A percentile compares a stretch with the other conserved stretches of the same genome.
Conservation (phyloP, 2,888 invertebrate species). For the Masnerella sp. region DNA sequence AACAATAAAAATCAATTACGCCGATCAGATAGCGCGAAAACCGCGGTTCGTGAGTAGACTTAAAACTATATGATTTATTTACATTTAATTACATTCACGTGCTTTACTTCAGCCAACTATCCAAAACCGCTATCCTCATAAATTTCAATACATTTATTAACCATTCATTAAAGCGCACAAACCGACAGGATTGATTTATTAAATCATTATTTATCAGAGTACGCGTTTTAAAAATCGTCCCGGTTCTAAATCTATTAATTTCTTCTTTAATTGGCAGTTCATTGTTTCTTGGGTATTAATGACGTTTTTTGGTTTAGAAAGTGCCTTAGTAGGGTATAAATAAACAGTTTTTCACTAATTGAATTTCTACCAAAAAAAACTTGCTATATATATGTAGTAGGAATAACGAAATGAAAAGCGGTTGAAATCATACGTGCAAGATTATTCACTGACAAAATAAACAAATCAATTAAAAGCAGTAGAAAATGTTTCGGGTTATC, state of each 20-base stretch:
- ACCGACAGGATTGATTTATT: slow-evolving; percentile 18
- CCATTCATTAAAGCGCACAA: slow-evolving; percentile 13
- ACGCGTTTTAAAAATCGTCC: neutral
- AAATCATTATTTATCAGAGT: slow-evolving; percentile 15
- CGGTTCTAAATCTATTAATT: neutral
- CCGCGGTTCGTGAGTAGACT: neutral
- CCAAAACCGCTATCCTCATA: slow-evolving; percentile 4
- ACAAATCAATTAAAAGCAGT: neutral
- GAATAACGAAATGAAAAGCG: too few relatives aligned
- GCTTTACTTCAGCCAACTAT: slow-evolving; percentile 6
- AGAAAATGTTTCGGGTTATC: slow-evolving; percentile 11
- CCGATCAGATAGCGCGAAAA: slow-evolving; percentile 8
- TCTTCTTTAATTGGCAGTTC: slow-evolving; percentile 16
- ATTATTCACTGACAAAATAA: neutral
- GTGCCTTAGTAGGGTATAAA: neutral
- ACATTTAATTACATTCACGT: slow-evolving; percentile 27
- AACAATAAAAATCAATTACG: slow-evolving; percentile 18
- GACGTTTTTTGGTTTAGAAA: neutral
- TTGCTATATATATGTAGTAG: too few relatives aligned
- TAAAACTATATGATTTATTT: slow-evolving; percentile 39
- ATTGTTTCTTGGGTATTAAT: slow-evolving; percentile 2
- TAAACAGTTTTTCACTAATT: neutral
- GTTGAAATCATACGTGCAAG: neutral
- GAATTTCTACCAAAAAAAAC: too few relatives aligned
- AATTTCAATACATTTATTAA: slow-evolving; percentile 30